Base-by-base conservation (phyloP, 1,140 invertebrate species). In the Ditylenchus dipsaci region DNA sequence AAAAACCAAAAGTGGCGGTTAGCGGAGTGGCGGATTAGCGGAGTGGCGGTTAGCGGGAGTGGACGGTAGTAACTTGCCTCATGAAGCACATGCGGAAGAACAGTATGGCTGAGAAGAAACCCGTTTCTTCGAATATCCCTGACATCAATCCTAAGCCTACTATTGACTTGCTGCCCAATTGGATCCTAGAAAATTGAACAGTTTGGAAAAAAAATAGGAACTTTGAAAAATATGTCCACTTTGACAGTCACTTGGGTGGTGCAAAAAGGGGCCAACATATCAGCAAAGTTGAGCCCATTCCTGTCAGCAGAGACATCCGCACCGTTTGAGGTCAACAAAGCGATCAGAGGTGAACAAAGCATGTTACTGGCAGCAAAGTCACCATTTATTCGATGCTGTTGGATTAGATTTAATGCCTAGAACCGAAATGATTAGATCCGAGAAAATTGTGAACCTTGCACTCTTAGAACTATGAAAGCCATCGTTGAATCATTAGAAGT, bases 81-180 rank as follows among this genome's bases (percentile, higher is more conserved):
- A 42, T 78, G 65, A 27, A 76, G 64, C 15, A 76, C 77, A 27
- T 71, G 66, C 29, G 75, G 75, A 21, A 76, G 58, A 42, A 76
- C 75, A 13, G 75, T 78, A 43, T 79, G 60, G 5, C 72, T 69
- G 21, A 76, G 58, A 13, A 76, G 57, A 27, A 65, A 76, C 17
- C 75, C 74, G 27, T 58, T 66, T 45, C 67, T 63, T 38, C 63
- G 19, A 9, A 76, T 67, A 30, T 76, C 76, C 17, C 75, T 65
- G 7, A 76, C 7, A 56, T 76, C 77, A 3, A 76, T 30, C n/a
- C 57, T 23, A 11, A 76, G 27, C 56, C 65, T 65, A 11, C 45
- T 60, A 15, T 68, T 47, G 13, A 58, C 33, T 29, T 38, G 49
- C 21, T 67, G 60, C 15, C 73, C 68, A 57, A 45, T 38, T 1